Percentiles rank a stretch among this genome's conserved stretches.
Conservation (phyloP, 2,113 vertebrate species). For the Cyprinodon tularosa region DNA sequence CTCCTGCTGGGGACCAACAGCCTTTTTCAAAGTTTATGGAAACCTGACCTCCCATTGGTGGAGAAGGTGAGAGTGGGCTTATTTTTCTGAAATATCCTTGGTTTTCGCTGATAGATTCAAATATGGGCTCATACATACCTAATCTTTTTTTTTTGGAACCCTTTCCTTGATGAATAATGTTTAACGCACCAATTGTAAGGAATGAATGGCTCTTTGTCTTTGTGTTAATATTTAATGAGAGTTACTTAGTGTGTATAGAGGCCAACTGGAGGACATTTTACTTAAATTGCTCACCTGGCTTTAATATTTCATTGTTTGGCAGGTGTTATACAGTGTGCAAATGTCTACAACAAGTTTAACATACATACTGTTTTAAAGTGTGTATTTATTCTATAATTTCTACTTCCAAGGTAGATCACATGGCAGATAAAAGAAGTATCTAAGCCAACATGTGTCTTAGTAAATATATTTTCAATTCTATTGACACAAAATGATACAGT, state of each 20-base stretch:
- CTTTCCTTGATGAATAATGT: slow-evolving; percentile 14
- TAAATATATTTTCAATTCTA: background rate
- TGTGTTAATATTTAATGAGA: slow-evolving; percentile 61
- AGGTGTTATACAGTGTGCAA: too few relatives aligned
- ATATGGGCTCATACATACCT: background rate
- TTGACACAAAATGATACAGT: background rate
- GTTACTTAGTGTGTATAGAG: background rate
- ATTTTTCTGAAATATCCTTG: background rate
- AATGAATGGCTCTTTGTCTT: slow-evolving; percentile 51
- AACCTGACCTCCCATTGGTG: slow-evolving; percentile 71
- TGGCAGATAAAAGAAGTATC: background rate
- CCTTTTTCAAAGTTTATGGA: slow-evolving; percentile 66
- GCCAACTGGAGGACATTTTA: slow-evolving; percentile 16
- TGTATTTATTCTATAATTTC: background rate
- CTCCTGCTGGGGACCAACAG: slow-evolving; percentile 61
- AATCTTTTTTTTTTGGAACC: background rate
- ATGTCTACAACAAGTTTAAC: background rate
- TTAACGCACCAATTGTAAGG: slow-evolving; percentile 32
- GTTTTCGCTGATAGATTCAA: background rate
- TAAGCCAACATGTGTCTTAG: background rate
- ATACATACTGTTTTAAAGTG: background rate
- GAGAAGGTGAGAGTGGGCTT: slow-evolving; percentile 58
- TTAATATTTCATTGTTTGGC: background rate
- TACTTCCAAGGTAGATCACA: background rate
- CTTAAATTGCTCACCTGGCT: slow-evolving; percentile 14